Conservation (phyloP, 1,140 invertebrate genomes). For the Cydia splendana region DNA sequence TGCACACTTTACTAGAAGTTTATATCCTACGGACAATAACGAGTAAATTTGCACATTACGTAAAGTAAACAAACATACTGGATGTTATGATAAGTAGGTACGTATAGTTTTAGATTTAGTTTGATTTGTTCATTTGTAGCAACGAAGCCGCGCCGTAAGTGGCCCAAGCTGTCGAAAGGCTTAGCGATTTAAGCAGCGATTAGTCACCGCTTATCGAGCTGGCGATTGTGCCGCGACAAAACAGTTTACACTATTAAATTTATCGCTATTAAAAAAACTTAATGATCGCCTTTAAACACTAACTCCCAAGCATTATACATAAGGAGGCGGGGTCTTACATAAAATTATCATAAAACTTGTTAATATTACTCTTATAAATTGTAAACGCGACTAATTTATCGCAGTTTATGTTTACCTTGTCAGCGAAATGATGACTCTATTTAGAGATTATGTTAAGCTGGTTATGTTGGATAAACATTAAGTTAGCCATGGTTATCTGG, state of each 20-base stretch:
- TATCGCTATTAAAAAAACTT: conserved; percentile 66
- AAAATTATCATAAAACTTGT: conserved; percentile 71
- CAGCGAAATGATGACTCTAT: conserved; percentile 45
- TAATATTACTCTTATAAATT: conserved; percentile 65
- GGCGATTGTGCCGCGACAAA: conserved; percentile 48
- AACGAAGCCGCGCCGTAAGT: conserved; percentile 38
- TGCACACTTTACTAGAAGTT: background rate
- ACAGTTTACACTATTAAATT: conserved; percentile 56
- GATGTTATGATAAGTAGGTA: too few relatives aligned
- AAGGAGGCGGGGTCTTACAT: conserved; percentile 56
- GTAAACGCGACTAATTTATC: conserved; percentile 64
- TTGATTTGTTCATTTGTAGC: conserved; percentile 45
- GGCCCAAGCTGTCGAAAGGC: conserved; percentile 48
- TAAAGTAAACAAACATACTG: too few relatives aligned
- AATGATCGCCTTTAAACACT: conserved; percentile 50
- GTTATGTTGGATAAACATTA: conserved; percentile 5
- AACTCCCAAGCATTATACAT: conserved; percentile 50
- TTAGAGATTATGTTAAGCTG: conserved; percentile 14
- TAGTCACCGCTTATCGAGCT: conserved; percentile 51
- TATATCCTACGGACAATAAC: background rate
- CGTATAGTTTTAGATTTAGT: conserved; percentile 7
- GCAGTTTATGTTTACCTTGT: conserved; percentile 42
- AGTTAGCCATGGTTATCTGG: background rate
- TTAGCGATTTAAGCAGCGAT: conserved; percentile 57
- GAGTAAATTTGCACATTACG: too few relatives aligned